Evolutionary conservation across 2,888 invertebrate species (phyloP).

Genomic region (Tetropium fuscum): DNA sequence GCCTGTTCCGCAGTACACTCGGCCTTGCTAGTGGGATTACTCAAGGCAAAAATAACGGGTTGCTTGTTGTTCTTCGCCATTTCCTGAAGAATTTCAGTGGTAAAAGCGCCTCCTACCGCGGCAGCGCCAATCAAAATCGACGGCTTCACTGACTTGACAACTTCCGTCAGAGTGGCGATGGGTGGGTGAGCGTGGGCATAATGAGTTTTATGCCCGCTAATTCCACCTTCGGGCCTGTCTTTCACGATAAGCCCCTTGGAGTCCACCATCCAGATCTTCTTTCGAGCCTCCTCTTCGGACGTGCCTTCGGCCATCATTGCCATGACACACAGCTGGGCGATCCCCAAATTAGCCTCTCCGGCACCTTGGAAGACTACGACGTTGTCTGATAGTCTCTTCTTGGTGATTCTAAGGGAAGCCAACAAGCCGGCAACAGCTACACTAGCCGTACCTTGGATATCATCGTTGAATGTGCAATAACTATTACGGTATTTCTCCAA

Average conservation of each 20-base stretch:
- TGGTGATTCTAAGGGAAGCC: slow-evolving; percentile 87
- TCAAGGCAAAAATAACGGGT: slow-evolving; percentile 97
- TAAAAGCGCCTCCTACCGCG: slow-evolving; percentile 95
- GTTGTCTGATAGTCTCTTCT: slow-evolving; percentile 85
- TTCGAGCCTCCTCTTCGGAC: slow-evolving; percentile 78
- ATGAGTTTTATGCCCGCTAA: slow-evolving; percentile 82
- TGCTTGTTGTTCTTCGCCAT: slow-evolving; percentile 88
- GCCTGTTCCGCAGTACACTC: slow-evolving; percentile 99
- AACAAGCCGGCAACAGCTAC: slow-evolving; percentile 96
- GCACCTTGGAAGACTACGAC: slow-evolving; percentile 93
- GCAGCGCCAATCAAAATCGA: slow-evolving; percentile 95
- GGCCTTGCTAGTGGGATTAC: slow-evolving; percentile 98
- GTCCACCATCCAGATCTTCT: slow-evolving; percentile 95
- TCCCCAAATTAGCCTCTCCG: slow-evolving; percentile 89
- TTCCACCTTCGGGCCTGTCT: slow-evolving; percentile 84
- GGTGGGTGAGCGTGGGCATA: slow-evolving; percentile 86
- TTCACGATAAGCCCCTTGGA: slow-evolving; percentile 94
- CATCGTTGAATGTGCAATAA: slow-evolving; percentile 98
- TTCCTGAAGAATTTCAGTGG: slow-evolving; percentile 82
- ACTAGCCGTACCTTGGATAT: slow-evolving; percentile 89
- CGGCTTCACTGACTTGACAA: slow-evolving; percentile 85
- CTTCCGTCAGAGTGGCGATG: slow-evolving; percentile 82
- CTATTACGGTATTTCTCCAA: slow-evolving; percentile 88
- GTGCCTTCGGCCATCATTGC: slow-evolving; percentile 91
- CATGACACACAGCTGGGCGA: slow-evolving; percentile 91